A percentile compares a stretch with the other conserved stretches of the same genome.
Evolutionary conservation across 2,888 invertebrate genomes (phyloP).

Genomic region (Elmis aenea): DNA sequence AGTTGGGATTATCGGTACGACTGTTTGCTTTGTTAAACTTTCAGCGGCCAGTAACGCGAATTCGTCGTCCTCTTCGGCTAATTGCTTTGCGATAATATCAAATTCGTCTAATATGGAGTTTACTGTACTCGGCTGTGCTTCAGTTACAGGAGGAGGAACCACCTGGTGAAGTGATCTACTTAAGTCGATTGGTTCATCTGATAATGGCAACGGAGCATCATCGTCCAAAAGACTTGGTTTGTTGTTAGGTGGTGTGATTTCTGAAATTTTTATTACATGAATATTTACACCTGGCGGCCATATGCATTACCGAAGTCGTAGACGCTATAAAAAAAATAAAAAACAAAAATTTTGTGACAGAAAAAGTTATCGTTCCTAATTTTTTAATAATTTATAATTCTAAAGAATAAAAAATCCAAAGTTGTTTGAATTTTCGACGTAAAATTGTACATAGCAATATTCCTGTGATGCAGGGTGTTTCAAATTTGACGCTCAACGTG

Average conservation of each 20-base stretch:
- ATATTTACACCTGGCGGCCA: no score
- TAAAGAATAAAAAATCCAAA: no score
- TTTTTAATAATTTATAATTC: no score
- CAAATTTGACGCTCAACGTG: not conserved
- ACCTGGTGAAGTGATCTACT: constrained; percentile 54
- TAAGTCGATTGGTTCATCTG: constrained; percentile 67
- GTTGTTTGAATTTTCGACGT: no score
- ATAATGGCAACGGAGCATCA: constrained; percentile 59
- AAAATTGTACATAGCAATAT: no score
- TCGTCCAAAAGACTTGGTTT: constrained; percentile 68
- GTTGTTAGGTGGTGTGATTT: constrained; percentile 37
- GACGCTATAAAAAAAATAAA: no score
- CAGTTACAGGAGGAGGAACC: constrained; percentile 15
- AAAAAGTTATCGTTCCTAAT: no score
- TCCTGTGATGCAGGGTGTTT: no score
- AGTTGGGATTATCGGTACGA: constrained; percentile 45
- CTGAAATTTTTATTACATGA: no score
- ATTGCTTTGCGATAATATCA: constrained; percentile 43
- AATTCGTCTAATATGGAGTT: constrained; percentile 45
- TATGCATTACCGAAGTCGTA: no score
- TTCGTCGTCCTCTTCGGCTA: constrained; percentile 60
- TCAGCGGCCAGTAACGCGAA: constrained; percentile 75
- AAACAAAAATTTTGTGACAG: no score
- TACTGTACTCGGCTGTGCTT: constrained; percentile 20
- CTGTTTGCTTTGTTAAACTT: constrained; percentile 60